A percentile compares a stretch with the other conserved stretches of the same genome.
Evolutionary conservation across 2,888 invertebrate species (phyloP).

Genomic region (Elmis aenea): DNA sequence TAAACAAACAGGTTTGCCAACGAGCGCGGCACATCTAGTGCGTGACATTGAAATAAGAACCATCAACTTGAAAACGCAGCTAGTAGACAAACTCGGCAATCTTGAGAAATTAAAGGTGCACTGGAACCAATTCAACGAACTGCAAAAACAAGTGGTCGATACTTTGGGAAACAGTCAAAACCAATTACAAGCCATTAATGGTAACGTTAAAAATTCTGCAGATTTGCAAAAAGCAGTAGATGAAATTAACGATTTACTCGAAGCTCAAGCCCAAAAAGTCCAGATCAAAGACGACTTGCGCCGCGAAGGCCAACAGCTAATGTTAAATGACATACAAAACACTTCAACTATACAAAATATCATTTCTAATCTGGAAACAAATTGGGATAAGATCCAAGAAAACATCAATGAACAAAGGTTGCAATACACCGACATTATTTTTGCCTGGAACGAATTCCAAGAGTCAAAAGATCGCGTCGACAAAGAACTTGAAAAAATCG

Average conservation of each 20-base stretch:
- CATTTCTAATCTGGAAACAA: constrained; percentile 69
- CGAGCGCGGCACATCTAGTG: constrained; percentile 67
- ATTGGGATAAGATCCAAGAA: constrained; percentile 75
- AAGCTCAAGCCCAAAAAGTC: constrained; percentile 55
- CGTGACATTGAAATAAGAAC: constrained; percentile 69
- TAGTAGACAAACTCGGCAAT: constrained; percentile 61
- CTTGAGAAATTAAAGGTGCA: constrained; percentile 67
- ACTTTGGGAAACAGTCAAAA: constrained; percentile 58
- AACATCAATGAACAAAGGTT: constrained; percentile 69
- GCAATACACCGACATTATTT: constrained; percentile 67
- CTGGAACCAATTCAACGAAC: constrained; percentile 72
- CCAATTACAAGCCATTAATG: constrained; percentile 54
- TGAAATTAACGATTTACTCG: constrained; percentile 51
- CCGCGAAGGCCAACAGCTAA: constrained; percentile 70
- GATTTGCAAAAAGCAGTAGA: constrained; percentile 49
- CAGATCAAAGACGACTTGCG: constrained; percentile 67
- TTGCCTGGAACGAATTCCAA: constrained; percentile 69
- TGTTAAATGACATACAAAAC: constrained; percentile 77
- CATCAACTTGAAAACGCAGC: constrained; percentile 60
- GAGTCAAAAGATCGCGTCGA: constrained; percentile 67
- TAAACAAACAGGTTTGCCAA: constrained; percentile 62
- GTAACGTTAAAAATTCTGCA: constrained; percentile 47
- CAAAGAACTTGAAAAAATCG: constrained; percentile 65
- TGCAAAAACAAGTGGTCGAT: constrained; percentile 66
- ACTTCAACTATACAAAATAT: constrained; percentile 76